Evolutionary conservation across 2,113 vertebrate genomes (phyloP).

Genomic region (Mastomys natalensis): DNA sequence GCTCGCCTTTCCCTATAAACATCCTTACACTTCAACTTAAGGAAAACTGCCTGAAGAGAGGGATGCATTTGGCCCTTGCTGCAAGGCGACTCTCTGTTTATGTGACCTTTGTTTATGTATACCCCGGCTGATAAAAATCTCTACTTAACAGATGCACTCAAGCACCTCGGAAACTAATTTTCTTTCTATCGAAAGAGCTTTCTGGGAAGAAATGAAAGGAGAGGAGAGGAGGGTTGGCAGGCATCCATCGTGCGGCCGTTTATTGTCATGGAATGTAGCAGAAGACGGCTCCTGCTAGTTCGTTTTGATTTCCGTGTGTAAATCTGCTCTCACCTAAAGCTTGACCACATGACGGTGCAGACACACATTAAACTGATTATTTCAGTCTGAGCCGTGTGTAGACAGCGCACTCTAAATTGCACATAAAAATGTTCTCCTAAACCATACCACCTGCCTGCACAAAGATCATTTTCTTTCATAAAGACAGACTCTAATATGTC

Average conservation of each 20-base stretch:
- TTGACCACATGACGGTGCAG: slow-evolving; percentile 75
- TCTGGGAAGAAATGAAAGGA: slow-evolving; percentile 62
- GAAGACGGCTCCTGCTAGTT: slow-evolving; percentile 71
- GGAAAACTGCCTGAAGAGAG: background rate
- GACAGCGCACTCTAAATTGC: slow-evolving; percentile 77
- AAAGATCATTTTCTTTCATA: slow-evolving; percentile 74
- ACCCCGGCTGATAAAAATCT: slow-evolving; percentile 40
- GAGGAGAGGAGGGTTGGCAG: slow-evolving; percentile 18
- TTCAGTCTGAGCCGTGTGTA: slow-evolving; percentile 80
- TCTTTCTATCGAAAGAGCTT: slow-evolving; percentile 35
- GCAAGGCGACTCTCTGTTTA: slow-evolving; percentile 49
- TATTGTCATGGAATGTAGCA: slow-evolving; percentile 77
- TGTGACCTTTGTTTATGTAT: slow-evolving; percentile 60
- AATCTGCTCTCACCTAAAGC: slow-evolving; percentile 86
- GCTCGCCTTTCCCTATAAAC: slow-evolving; percentile 52
- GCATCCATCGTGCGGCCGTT: slow-evolving; percentile 64
- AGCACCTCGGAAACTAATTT: slow-evolving; percentile 65
- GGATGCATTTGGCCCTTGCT: background rate
- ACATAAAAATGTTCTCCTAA: slow-evolving; percentile 80
- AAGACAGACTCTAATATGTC: slow-evolving; percentile 50
- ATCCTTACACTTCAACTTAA: slow-evolving; percentile 34
- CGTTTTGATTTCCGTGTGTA: slow-evolving; percentile 85
- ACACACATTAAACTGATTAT: slow-evolving; percentile 85
- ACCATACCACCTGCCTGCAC: slow-evolving; percentile 69
- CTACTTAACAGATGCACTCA: slow-evolving; percentile 62